Percentiles rank a stretch among this genome's conserved stretches.
These are phyloP conservation scores for Catamblyrhynchus diadema DNA, from an alignment of 2,797 vertebrate species.

Conservation along the genomic window DNA sequence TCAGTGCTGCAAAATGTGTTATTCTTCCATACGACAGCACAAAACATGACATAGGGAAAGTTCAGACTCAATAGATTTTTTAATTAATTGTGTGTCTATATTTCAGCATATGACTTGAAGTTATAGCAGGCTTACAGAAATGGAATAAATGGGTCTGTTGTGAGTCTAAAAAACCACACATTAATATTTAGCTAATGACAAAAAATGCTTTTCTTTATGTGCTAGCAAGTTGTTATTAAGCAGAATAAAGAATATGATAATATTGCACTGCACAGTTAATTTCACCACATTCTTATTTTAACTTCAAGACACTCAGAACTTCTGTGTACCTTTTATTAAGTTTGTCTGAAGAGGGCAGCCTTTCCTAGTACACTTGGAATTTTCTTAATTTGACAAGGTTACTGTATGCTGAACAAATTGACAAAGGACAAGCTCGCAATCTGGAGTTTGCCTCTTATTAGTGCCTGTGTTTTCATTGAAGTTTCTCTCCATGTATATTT, in stretches of 20 bases:
- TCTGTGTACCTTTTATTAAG: constrained; percentile 14
- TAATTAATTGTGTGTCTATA: constrained; percentile 56
- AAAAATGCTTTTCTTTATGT: not conserved
- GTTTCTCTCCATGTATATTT: not conserved
- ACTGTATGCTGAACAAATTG: not conserved
- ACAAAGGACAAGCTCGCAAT: not conserved
- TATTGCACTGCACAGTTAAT: not conserved
- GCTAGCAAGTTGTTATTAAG: not conserved
- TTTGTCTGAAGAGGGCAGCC: constrained; percentile 80
- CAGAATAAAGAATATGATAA: not conserved
- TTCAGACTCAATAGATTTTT: constrained; percentile 42
- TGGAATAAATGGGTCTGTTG: not conserved
- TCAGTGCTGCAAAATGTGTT: constrained; percentile 35
- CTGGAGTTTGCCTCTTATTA: not conserved
- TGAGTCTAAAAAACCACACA: not conserved
- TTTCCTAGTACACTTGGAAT: constrained; percentile 70
- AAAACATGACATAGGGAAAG: constrained; percentile 3
- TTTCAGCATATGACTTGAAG: constrained; percentile 4
- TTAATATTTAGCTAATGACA: not conserved
- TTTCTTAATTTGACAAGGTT: constrained; percentile 33
- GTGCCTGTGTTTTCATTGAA: not conserved
- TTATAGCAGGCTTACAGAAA: not conserved
- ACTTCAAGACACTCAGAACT: not conserved
- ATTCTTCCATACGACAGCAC: constrained; percentile 33
- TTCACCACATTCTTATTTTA: not conserved